phyloP scores from a whole-genome alignment of 2,888 invertebrate genomes.

The Erebia palarica region DNA sequence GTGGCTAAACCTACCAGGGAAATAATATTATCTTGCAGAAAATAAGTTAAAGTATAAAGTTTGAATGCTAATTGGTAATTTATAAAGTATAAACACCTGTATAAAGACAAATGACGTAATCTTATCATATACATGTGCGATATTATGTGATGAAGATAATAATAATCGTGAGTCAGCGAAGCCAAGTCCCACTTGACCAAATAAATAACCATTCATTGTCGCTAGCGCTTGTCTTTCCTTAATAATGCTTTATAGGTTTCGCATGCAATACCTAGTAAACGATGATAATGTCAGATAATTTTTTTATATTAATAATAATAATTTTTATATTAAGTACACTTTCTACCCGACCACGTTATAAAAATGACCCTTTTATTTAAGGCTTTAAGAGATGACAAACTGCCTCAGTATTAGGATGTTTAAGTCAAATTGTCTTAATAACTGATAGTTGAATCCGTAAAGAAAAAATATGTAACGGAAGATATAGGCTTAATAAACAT shows the following conservation, averaged over 20 bases:
- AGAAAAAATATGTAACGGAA: no score
- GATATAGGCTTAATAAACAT: no score
- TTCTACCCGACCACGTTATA: not conserved
- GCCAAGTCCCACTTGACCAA: slow-evolving; percentile 71
- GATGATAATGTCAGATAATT: not conserved
- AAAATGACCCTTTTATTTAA: no score
- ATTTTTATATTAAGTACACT: not conserved
- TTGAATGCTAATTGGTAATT: slow-evolving; percentile 5
- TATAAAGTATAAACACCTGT: slow-evolving; percentile 17
- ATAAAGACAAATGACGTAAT: slow-evolving; percentile 68
- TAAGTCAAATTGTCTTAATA: no score
- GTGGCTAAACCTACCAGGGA: not conserved
- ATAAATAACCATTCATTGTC: slow-evolving; percentile 71
- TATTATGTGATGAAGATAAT: slow-evolving; percentile 65
- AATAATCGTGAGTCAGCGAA: slow-evolving; percentile 74
- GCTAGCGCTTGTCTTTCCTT: slow-evolving; percentile 57
- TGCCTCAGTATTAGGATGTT: no score
- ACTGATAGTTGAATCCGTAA: no score
- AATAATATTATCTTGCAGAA: not conserved
- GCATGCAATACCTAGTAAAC: slow-evolving; percentile 28
- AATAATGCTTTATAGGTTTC: slow-evolving; percentile 34
- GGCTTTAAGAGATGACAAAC: no score
- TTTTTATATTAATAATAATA: no score
- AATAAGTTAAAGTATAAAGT: not conserved
- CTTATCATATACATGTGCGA: slow-evolving; percentile 58